Evolutionary conservation across 2,113 vertebrate species (phyloP).

Genomic region (Gorsachius goisagi): DNA sequence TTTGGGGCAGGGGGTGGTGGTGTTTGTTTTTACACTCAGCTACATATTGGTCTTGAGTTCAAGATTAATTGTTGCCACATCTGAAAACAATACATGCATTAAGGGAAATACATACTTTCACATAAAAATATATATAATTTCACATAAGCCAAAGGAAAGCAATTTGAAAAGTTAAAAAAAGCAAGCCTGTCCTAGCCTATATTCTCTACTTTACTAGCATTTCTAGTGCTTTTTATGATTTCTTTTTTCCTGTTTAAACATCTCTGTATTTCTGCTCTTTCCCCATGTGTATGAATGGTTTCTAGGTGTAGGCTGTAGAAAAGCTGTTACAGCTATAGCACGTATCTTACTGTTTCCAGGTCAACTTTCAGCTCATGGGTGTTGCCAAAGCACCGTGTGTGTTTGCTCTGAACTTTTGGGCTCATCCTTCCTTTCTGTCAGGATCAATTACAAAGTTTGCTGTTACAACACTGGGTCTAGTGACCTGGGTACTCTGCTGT

Average conservation of each 20-base stretch:
- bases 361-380: conserved; percentile 12
- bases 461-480: not conserved
- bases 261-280: not conserved
- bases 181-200: not conserved
- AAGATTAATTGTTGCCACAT: not conserved
- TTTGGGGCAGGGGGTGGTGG: accelerated
- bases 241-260: not conserved
- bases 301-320: not conserved
- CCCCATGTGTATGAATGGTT: not conserved
- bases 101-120: not conserved
- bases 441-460: conserved; percentile 43
- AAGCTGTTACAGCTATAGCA: not conserved
- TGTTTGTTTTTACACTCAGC: not conserved
- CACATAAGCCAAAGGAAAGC: not conserved
- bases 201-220: not conserved
- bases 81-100: not conserved
- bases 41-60: not conserved
- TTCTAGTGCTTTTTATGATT: not conserved
- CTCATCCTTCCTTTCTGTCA: conserved; percentile 6
- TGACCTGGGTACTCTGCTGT: not conserved
- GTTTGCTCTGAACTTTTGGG: conserved; percentile 28
- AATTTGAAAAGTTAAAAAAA: not conserved
- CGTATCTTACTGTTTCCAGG: not conserved
- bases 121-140: not conserved
- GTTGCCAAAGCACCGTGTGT: not conserved